Evolutionary conservation across 92 coral and sea anemone species (phyloP), one percentile per base, ranked within the genome.

Genomic region (Porites cylindrica): DNA sequence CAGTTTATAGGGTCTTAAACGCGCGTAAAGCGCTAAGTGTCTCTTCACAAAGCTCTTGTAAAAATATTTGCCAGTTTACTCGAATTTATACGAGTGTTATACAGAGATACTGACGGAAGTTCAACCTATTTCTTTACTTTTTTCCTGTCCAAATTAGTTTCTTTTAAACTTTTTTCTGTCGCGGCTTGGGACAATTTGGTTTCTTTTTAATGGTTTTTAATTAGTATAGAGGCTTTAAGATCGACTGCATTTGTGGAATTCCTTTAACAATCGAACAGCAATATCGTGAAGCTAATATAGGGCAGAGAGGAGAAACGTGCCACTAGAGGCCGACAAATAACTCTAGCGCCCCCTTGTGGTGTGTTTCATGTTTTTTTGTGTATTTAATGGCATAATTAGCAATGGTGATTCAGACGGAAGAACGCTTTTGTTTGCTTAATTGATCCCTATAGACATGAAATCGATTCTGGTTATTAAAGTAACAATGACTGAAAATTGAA

Each of bases 361-460:
- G 66, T 51, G 74, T 68, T 58, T 18, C 52, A 70, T 54, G 29
- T 52, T 43, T 52, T 50, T 70, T 68, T 83, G 62, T 61, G 72
- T 74, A 62, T 75, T 83, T 64, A 62, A 74, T 83, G 58, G 87
- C 80, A 21, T 21, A 75, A 83, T 73, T 83, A 83, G 77, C 68
- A 52, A 60, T 52, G 59, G 53, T 78, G 53, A 58, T 51, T 82
- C 52, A 73, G 73, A 83, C 80, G 80, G 79, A 83, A 83, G 73
- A 14, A 61, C 32, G 11, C 72, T 63, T 72, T 73, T 73, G 80
- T 73, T 62, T 72, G 21, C 52, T 74, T 83, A 83, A 83, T 83
- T 83, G 70, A 83, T 83, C 80, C 51, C 54, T 51, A 75, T 19
- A 53, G 54, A 21, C 54, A 47, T 72, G 80, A 72, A 83, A 83